These are phyloP conservation scores for Sicus ferrugineus DNA, from an alignment of 2,888 invertebrate genomes.

Conservation along the genomic window DNA sequence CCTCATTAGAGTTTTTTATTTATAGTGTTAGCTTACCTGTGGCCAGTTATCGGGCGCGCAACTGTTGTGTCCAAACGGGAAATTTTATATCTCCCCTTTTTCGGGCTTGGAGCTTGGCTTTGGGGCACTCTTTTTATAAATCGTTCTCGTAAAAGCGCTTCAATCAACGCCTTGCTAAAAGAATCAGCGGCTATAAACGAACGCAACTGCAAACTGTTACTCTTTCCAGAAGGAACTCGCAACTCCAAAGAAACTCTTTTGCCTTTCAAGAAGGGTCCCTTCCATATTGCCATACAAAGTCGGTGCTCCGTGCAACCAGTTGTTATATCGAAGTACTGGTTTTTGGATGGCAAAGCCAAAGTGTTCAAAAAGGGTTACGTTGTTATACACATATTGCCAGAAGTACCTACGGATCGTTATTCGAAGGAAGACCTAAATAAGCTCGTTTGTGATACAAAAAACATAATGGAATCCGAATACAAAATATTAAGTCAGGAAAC, in stretches of 20 bases:
- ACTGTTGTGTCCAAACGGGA: constrained; percentile 86
- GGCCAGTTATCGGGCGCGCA: constrained; percentile 82
- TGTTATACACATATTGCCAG: constrained; percentile 76
- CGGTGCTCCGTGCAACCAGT: constrained; percentile 88
- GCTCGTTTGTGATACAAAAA: constrained; percentile 73
- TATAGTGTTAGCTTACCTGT: constrained; percentile 77
- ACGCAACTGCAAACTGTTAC: constrained; percentile 77
- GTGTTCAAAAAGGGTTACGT: constrained; percentile 76
- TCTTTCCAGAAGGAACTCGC: constrained; percentile 95
- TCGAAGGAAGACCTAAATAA: constrained; percentile 71
- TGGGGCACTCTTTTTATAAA: constrained; percentile 92
- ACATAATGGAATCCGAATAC: constrained; percentile 73
- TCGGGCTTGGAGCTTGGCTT: constrained; percentile 85
- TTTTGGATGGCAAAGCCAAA: constrained; percentile 70
- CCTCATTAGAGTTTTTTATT: constrained; percentile 24
- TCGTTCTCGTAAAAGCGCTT: constrained; percentile 75
- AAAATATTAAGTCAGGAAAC: constrained; percentile 66
- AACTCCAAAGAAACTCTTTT: constrained; percentile 78
- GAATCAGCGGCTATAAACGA: constrained; percentile 74
- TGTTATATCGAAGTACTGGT: constrained; percentile 84
- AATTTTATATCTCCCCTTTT: constrained; percentile 81
- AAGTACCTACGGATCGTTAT: constrained; percentile 73
- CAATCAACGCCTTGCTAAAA: constrained; percentile 76
- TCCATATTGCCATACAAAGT: constrained; percentile 88
- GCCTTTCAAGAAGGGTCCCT: constrained; percentile 95